Base-by-base conservation (phyloP, 2,888 invertebrate genomes). In the Ochropleura plecta region DNA sequence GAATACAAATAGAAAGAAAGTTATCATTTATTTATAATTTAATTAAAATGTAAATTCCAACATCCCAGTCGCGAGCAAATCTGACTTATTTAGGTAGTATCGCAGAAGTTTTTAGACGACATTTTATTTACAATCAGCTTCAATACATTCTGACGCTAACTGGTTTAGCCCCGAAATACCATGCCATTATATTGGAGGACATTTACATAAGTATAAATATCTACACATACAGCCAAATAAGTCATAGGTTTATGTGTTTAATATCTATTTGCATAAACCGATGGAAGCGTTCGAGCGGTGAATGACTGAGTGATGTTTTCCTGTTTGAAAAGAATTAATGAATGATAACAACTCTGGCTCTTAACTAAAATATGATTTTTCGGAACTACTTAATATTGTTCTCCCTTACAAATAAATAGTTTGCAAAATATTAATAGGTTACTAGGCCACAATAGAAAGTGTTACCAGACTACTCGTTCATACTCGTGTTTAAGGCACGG, bases 141-240 rank as follows among this genome's bases (percentile, higher is more conserved):
- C 20, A 3, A 18, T 12, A 30, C 20, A 30, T 42, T 40, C 14
- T 49, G 30, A 59, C 20, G 64, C 30, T 73, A 55, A 63, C 49
- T 55, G 68, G 48, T 68, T 67, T 83, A 68, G 30, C 60, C 18
- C 48, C 73, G 62, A 64, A 30, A 1, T 30, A 30, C 30, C 44
- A 59, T 70, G 20, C 42, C 48, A 55, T n/a, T 65, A 67, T 18
- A 79, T 12, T 73, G 69, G 63, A 84, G 79, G 79, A 70, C 81
- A 74, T 76, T 75, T 53, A 66, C 60, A 59, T 72, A 60, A 53
- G 55, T 66, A 66, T 42, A 60, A 59, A 49, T 62, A 62, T 67
- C 20, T 53, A 60, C 16, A 51, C 55, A 51, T 46, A 78, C 42
- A 69, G n/a, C 68, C 70, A 60, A 84, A 79, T 79, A 69, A 59